Evolutionary conservation across 2,797 vertebrate genomes (phyloP).

Genomic region (Halcyon smyrnensis): DNA sequence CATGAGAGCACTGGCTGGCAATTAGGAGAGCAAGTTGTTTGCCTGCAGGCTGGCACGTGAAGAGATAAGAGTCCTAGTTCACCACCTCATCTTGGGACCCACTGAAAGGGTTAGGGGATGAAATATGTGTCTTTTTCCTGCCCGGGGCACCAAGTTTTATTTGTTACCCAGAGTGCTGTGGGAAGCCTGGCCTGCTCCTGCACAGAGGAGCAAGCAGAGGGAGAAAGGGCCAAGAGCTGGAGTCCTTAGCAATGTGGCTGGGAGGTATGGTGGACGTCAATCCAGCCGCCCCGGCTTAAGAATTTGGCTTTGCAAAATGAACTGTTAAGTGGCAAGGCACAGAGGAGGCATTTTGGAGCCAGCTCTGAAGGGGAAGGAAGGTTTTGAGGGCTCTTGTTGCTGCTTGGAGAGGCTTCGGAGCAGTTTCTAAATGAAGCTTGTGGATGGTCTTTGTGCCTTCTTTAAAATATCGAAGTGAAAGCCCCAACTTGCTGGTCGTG

Average conservation of each 20-base stretch:
- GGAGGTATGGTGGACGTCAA: background rate
- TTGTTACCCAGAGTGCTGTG: background rate
- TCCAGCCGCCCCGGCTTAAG: rapidly evolving
- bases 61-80: background rate
- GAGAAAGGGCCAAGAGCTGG: background rate
- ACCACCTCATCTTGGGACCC: background rate
- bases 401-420: background rate
- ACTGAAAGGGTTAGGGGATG: background rate
- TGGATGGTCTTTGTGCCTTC: background rate
- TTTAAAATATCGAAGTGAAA: background rate
- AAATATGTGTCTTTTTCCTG: background rate
- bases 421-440: background rate
- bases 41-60: background rate
- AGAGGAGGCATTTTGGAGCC: background rate
- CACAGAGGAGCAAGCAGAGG: background rate
- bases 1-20: background rate
- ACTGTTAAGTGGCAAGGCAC: background rate
- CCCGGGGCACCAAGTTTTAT: background rate
- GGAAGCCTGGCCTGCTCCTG: background rate
- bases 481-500: background rate
- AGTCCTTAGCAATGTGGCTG: background rate
- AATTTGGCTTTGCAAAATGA: background rate
- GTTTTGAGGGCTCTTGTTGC: background rate
- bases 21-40: background rate
- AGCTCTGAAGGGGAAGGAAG: background rate